A percentile compares a stretch with the other conserved stretches of the same genome.
Evolutionary conservation across 2,888 invertebrate species (phyloP).

Genomic region (Petrolisthes manimaculis): DNA sequence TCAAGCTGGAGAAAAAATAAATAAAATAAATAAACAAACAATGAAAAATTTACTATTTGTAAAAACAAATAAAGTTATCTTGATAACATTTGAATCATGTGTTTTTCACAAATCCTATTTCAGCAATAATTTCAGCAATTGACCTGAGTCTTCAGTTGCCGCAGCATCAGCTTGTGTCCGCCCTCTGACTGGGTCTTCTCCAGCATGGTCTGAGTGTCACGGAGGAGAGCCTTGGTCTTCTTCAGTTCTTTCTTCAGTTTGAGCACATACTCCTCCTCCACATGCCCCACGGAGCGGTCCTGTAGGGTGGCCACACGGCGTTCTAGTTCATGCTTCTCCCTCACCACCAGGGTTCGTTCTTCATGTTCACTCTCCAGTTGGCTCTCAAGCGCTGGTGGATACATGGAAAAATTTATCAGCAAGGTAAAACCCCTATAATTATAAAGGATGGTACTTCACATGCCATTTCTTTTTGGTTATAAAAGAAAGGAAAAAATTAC

Average conservation of each 20-base stretch:
- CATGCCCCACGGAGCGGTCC: slow-evolving; percentile 70
- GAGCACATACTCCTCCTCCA: slow-evolving; percentile 80
- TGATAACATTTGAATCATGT: not conserved
- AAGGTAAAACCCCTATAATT: not conserved
- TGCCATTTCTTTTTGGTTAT: too few relatives aligned
- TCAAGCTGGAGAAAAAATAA: slow-evolving; percentile 77
- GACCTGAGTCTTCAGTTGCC: slow-evolving; percentile 83
- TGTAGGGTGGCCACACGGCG: slow-evolving; percentile 82
- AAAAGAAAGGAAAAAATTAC: too few relatives aligned
- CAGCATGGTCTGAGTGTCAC: slow-evolving; percentile 92
- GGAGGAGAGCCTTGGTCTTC: slow-evolving; percentile 87
- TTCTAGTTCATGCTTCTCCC: slow-evolving; percentile 93
- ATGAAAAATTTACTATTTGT: not conserved
- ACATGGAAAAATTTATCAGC: not conserved
- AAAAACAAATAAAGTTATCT: not conserved
- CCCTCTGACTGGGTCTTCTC: slow-evolving; percentile 89
- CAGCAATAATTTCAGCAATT: not conserved
- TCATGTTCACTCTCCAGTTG: slow-evolving; percentile 95
- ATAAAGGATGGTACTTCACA: too few relatives aligned
- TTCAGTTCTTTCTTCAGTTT: slow-evolving; percentile 88
- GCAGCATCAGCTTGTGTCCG: slow-evolving; percentile 82
- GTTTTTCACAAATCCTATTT: too few relatives aligned
- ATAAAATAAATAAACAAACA: not conserved
- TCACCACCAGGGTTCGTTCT: slow-evolving; percentile 85
- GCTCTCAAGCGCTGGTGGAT: slow-evolving; percentile 81